phyloP scores from a whole-genome alignment of 2,888 invertebrate species.

The Eristalinus sepulchralis region DNA sequence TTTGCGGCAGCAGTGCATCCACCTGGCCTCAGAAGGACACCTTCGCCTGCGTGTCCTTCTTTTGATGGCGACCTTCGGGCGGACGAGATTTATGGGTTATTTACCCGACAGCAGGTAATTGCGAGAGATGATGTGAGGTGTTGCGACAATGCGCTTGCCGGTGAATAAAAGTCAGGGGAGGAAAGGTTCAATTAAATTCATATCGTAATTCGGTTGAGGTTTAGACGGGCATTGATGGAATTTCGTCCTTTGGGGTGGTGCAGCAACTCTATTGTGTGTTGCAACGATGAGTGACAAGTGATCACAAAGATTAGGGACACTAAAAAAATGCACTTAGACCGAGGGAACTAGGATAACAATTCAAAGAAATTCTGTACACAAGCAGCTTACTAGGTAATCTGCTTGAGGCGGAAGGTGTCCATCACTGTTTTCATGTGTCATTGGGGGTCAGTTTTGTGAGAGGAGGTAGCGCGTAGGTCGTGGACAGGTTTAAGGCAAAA shows the following conservation, averaged over 20 bases:
- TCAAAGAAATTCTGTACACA: constrained; percentile 21
- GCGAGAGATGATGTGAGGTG: constrained; percentile 48
- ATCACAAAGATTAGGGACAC: constrained; percentile 45
- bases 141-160: constrained; percentile 28
- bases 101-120: constrained; percentile 53
- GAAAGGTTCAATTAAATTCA: constrained; percentile 66
- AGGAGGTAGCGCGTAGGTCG: too few species aligned
- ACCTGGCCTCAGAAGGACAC: constrained; percentile 62
- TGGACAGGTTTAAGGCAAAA: too few species aligned
- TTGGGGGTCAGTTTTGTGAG: background rate
- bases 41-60: constrained; percentile 41
- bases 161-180: constrained; percentile 59
- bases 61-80: constrained; percentile 28
- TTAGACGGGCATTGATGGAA: background rate
- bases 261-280: constrained; percentile 2
- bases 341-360: constrained; percentile 10
- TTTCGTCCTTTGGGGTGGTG: constrained; percentile 6
- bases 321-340: background rate
- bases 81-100: constrained; percentile 68
- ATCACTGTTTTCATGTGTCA: constrained; percentile 7
- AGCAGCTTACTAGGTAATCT: constrained; percentile 41
- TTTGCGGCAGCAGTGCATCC: constrained; percentile 58
- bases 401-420: constrained; percentile 38
- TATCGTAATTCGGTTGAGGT: constrained; percentile 46
- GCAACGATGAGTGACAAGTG: constrained; percentile 39